Conservation (phyloP, 2,797 vertebrate genomes). For the Neostethus bicornis region DNA sequence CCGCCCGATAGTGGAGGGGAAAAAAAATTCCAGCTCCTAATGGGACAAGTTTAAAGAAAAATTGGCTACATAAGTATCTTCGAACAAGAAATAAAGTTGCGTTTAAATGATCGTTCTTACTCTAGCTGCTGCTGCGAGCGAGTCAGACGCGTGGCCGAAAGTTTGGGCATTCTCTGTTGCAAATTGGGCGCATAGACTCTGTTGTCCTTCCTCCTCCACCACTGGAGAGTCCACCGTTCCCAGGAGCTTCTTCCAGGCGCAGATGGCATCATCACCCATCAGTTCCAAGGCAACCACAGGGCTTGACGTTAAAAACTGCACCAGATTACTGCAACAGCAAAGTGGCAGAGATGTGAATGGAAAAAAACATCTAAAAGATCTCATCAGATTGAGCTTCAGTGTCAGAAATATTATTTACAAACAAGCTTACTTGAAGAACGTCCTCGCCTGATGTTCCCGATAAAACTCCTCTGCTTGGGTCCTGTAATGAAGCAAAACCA, state of each 20-base stretch:
- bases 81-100: constrained; percentile 7
- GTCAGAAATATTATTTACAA: constrained; percentile 74
- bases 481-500: constrained; percentile 72
- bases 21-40: constrained; percentile 95
- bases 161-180: constrained; percentile 86
- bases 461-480: constrained; percentile 91
- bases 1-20: constrained; percentile 86
- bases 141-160: constrained; percentile 89
- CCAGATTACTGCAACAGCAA: constrained; percentile 81
- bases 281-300: constrained; percentile 92
- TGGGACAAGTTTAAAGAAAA: constrained; percentile 28
- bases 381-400: too few relatives aligned
- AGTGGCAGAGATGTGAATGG: constrained; percentile 5
- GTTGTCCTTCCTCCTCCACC: constrained; percentile 80
- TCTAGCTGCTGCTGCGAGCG: constrained; percentile 86
- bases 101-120: constrained; percentile 69
- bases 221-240: constrained; percentile 82
- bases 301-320: constrained; percentile 88
- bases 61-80: not conserved
- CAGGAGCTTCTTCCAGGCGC: constrained; percentile 86
- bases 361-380: constrained; percentile 8
- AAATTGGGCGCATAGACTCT: constrained; percentile 82
- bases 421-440: constrained; percentile 88
- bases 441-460: constrained; percentile 88
- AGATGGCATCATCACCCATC: constrained; percentile 89